Evolutionary conservation across 1,140 invertebrate species (phyloP).

Genomic region (Aphelinus certus): DNA sequence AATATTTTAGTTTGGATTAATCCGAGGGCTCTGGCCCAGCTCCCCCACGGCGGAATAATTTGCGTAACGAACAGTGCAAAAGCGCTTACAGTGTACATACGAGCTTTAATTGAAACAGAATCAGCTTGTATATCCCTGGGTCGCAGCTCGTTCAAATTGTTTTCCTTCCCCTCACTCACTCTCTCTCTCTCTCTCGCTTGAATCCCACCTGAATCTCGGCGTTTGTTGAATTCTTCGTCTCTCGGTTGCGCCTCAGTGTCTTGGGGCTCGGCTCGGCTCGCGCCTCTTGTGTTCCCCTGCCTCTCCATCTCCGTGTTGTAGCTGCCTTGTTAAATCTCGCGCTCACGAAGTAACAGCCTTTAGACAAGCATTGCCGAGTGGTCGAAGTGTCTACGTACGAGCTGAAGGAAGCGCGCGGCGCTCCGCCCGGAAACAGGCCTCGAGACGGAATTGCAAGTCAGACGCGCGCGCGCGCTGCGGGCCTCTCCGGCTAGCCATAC

Average conservation of each 20-base stretch:
- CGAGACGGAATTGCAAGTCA: neutral
- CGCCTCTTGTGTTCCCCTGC: neutral
- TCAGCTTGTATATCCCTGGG: too few relatives aligned
- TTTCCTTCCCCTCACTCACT: neutral
- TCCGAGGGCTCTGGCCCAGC: too few relatives aligned
- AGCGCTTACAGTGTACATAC: too few relatives aligned
- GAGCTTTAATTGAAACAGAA: too few relatives aligned
- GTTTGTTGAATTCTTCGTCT: neutral
- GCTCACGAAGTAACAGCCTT: neutral
- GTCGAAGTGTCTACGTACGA: neutral
- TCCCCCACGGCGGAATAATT: too few relatives aligned
- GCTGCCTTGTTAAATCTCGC: conserved; percentile 9
- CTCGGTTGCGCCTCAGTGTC: neutral
- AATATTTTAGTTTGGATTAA: too few relatives aligned
- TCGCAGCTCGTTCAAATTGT: too few relatives aligned
- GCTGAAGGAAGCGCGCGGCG: neutral
- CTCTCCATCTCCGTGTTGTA: neutral
- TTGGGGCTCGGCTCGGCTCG: neutral
- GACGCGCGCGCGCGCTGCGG: neutral
- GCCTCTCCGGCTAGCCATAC: neutral
- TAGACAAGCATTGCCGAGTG: neutral
- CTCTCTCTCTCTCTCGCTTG: neutral
- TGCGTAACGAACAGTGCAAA: too few relatives aligned
- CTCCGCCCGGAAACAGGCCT: too few relatives aligned
- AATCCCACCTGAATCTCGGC: neutral